Base-by-base conservation (phyloP, 2,113 vertebrate genomes). In the Lonchura striata region DNA sequence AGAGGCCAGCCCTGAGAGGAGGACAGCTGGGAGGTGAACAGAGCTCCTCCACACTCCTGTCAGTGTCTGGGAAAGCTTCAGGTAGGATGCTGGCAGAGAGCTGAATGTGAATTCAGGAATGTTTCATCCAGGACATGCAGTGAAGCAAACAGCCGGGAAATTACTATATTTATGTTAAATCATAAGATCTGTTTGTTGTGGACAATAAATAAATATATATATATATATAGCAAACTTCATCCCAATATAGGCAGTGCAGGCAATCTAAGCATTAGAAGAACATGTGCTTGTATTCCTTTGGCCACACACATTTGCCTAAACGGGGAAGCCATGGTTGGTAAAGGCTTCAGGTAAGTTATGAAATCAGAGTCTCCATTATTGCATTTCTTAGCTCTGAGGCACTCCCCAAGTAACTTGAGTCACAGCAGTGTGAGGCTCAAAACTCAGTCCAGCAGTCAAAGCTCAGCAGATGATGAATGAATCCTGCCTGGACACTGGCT, bases 311-410 rank as follows among this genome's bases (percentile, higher is more conserved):
- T 39, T 66, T 78, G 39, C 60, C 54, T 44, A 22, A 22, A 72
- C 47, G 25, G 21, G 35, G 33, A 86, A 47, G 65, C 47, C 15
- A 2, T 9, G 19, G 6, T 4, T 2, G 15, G 47, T 49, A 64
- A 68, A 56, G 24, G n/a, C 56, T 49, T 37, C 41, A 63, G 42
- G 39, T 82, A 12, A 21, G 3, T 37, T 78, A 31, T 33, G 69
- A 86, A 81, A 78, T 64, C 1, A 37, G 50, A 37, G 50, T 80
- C 52, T 71, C 82, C 10, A 13, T 60, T 71, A 49, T 52, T 49
- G 41, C 33, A 33, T 66, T 86, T 79, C 77, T 60, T 49, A 46
- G 65, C 66, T 95, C 83, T 71, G 47, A 90, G 82, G 76, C 60
- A 23, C 50, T 91, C 83, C 64, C 49, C 33, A 42, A 3, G 91